Percentiles rank a stretch among this genome's conserved stretches.
phyloP scores from a whole-genome alignment of 2,113 vertebrate genomes.

The Oxyruncus cristatus region DNA sequence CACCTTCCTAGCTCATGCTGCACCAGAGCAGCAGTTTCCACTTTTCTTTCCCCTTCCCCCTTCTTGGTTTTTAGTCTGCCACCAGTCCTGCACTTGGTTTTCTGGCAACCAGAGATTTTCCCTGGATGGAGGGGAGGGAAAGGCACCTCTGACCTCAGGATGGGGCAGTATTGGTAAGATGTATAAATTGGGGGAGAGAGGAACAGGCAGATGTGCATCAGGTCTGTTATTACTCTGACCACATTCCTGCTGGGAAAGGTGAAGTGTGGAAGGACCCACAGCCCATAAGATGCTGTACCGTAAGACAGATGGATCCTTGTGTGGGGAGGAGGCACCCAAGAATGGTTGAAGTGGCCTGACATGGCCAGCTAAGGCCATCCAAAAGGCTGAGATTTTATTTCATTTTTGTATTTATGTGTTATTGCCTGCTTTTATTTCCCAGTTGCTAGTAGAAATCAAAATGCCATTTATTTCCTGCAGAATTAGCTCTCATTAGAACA shows the following conservation, averaged over 20 bases:
- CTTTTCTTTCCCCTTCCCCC: not conserved
- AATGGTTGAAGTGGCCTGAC: not conserved
- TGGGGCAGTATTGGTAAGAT: not conserved
- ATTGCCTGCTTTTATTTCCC: not conserved
- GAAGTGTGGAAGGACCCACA: accelerated
- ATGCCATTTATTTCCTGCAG: not conserved
- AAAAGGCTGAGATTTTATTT: not conserved
- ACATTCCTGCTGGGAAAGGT: not conserved
- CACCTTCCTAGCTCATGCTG: not conserved
- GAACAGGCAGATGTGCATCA: not conserved
- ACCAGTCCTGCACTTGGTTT: not conserved
- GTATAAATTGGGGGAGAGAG: not conserved
- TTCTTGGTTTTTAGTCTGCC: not conserved
- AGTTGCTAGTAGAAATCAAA: not conserved
- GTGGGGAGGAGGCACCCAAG: not conserved
- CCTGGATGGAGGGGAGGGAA: not conserved
- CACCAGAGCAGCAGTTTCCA: not conserved
- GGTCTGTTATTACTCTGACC: not conserved
- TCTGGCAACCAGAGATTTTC: not conserved
- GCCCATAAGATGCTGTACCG: not conserved
- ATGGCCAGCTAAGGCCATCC: not conserved
- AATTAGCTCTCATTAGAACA: not conserved
- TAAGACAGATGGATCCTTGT: not conserved
- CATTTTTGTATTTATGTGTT: not conserved
- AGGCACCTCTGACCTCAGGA: not conserved